phyloP scores from a whole-genome alignment of 2,888 invertebrate species.

The Netelia fuscicornis region DNA sequence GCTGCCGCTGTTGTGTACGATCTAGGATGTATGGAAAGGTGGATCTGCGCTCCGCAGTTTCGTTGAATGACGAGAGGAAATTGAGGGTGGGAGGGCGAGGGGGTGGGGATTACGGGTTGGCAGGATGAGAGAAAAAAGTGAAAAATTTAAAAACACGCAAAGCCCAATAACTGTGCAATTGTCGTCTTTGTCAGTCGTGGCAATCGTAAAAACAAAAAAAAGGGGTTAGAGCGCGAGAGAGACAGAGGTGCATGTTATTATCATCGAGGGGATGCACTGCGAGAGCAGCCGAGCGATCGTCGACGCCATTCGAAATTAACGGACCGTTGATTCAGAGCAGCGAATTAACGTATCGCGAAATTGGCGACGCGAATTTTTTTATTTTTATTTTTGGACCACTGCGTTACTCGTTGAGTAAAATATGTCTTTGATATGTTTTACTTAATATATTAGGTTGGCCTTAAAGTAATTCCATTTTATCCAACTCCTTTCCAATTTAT shows the following conservation, averaged over 20 bases:
- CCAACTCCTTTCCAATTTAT: no score
- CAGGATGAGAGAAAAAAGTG: not conserved
- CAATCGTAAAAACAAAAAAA: not conserved
- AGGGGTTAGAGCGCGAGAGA: not conserved
- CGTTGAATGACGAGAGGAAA: conserved; percentile 32
- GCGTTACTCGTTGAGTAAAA: not conserved
- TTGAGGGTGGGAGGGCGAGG: not conserved
- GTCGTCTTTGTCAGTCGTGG: not conserved
- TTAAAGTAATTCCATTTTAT: no score
- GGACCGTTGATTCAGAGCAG: conserved; percentile 52
- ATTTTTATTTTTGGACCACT: not conserved
- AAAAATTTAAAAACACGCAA: not conserved
- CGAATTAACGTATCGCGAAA: conserved; percentile 52
- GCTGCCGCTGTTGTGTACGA: conserved; percentile 29
- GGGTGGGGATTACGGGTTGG: not conserved
- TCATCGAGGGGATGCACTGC: conserved; percentile 39
- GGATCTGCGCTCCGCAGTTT: conserved; percentile 48
- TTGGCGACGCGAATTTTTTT: conserved; percentile 20
- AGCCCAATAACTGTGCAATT: not conserved
- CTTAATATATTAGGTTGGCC: no score
- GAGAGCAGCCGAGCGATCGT: conserved; percentile 54
- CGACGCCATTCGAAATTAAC: conserved; percentile 58
- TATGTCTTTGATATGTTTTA: no score
- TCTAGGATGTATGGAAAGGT: conserved; percentile 20
- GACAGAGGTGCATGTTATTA: conserved; percentile 39